Evolutionary conservation across 2,888 invertebrate genomes (phyloP).

Genomic region (Rhimphoctona megacephalus): DNA sequence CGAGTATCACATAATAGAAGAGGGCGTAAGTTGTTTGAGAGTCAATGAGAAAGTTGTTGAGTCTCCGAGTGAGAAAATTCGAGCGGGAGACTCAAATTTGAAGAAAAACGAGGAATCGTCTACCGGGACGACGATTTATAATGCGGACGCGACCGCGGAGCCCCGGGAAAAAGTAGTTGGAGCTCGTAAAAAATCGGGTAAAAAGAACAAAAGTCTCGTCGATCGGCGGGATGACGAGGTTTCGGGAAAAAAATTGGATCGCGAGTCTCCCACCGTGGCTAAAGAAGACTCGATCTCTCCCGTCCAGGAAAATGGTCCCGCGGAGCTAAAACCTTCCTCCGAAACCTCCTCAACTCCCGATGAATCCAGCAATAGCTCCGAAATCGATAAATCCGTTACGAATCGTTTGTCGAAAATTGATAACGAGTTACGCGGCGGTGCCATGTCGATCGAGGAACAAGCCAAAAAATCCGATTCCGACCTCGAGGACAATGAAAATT

Average conservation of each 20-base stretch:
- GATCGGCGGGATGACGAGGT: not conserved
- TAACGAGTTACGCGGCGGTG: constrained; percentile 38
- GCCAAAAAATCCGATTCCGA: constrained; percentile 37
- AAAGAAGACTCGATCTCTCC: not conserved
- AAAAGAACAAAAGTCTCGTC: not conserved
- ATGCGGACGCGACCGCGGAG: constrained; percentile 65
- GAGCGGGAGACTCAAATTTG: not conserved
- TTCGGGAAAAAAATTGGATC: not conserved
- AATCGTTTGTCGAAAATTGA: constrained; percentile 50
- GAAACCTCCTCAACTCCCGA: constrained; percentile 11
- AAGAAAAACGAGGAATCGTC: not conserved
- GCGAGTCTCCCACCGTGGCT: not conserved
- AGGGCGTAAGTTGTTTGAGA: constrained; percentile 73
- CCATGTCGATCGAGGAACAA: constrained; percentile 59
- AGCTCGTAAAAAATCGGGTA: constrained; percentile 30
- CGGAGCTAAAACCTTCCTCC: constrained; percentile 6
- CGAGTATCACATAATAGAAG: constrained; percentile 69
- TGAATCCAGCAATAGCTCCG: constrained; percentile 49
- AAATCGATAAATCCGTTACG: constrained; percentile 38
- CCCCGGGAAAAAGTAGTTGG: constrained; percentile 44
- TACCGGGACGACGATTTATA: constrained; percentile 50
- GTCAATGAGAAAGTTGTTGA: constrained; percentile 57
- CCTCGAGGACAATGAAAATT: constrained; percentile 57
- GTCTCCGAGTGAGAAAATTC: not conserved
- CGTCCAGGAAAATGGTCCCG: constrained; percentile 54